Conservation (phyloP, 2,113 vertebrate species). For the Macquaria australasica region DNA sequence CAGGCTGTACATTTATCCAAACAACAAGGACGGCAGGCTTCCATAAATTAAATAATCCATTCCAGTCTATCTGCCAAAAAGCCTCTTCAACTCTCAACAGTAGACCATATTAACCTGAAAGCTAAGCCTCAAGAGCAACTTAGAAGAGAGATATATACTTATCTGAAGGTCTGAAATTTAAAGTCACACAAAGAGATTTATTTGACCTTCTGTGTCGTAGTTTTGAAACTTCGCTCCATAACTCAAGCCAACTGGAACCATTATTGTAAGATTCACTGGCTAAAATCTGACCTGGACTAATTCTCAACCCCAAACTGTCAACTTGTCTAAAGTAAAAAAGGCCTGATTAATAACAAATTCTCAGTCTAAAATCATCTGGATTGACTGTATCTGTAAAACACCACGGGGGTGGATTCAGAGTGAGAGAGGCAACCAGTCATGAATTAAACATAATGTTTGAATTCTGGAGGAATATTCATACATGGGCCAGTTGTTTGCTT, state of each 20-base stretch:
- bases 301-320: background rate
- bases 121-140: conserved; percentile 12
- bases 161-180: background rate
- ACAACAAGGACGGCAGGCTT: conserved; percentile 25
- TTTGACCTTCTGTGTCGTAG: background rate
- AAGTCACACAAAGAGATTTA: background rate
- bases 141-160: background rate
- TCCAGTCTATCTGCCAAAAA: conserved; percentile 36
- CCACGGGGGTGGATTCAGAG: background rate
- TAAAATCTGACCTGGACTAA: background rate
- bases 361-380: background rate
- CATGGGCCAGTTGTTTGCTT: background rate
- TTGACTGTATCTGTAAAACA: background rate
- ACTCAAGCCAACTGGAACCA: background rate
- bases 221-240: background rate
- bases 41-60: conserved; percentile 33
- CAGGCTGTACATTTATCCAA: background rate
- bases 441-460: conserved; percentile 37
- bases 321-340: background rate
- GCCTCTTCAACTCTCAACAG: conserved; percentile 21
- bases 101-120: conserved; percentile 1
- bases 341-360: background rate
- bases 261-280: background rate
- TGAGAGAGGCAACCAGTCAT: conserved; percentile 2
- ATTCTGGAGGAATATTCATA: conserved; percentile 20